Conservation (phyloP, 1,140 invertebrate species). For the Campoletis sonorensis region DNA sequence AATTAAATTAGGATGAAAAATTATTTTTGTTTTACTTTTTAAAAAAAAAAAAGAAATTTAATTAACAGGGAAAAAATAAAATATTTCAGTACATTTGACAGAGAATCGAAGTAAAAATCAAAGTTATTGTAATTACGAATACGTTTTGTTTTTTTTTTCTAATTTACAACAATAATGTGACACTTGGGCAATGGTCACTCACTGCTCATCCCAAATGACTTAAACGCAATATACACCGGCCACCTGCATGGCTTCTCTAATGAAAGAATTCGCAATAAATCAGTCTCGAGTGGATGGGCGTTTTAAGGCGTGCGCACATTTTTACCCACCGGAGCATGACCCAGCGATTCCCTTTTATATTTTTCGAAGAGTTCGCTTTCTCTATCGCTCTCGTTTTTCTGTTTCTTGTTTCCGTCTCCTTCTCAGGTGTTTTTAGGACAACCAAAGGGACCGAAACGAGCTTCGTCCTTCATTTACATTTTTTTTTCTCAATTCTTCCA, state of each 20-base stretch:
- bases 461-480: neutral
- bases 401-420: conserved; percentile 39
- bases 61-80: too few species aligned
- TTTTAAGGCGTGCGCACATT: conserved; percentile 15
- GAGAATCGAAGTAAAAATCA: neutral
- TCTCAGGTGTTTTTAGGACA: neutral
- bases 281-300: conserved; percentile 47
- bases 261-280: conserved; percentile 61
- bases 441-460: neutral
- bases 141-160: neutral
- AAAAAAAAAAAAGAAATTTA: too few species aligned
- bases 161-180: conserved; percentile 8
- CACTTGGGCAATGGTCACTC: neutral
- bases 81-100: too few species aligned
- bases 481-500: neutral
- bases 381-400: conserved; percentile 11
- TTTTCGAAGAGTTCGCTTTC: conserved; percentile 39
- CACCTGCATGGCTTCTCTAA: conserved; percentile 54
- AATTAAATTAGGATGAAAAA: too few species aligned
- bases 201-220: neutral
- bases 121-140: neutral
- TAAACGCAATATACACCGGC: neutral
- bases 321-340: conserved; percentile 53
- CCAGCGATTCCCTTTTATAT: conserved; percentile 52
- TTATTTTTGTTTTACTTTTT: too few species aligned